phyloP scores from a whole-genome alignment of 2,113 vertebrate genomes.

The Nibea albiflora region DNA sequence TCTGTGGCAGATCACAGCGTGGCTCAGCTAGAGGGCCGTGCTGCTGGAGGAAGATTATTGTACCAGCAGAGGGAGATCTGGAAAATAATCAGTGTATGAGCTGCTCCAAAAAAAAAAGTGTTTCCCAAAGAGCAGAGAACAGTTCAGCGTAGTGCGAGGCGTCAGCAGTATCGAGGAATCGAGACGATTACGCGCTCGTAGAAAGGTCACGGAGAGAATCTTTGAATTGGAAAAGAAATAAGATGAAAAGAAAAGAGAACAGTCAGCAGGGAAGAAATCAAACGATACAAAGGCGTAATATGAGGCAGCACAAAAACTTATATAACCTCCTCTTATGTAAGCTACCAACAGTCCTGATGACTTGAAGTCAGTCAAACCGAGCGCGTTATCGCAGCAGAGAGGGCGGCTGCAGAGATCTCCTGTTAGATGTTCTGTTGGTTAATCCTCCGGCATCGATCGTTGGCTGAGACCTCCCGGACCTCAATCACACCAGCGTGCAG shows the following conservation, averaged over 20 bases:
- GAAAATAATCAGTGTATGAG: not conserved
- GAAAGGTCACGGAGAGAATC: not conserved
- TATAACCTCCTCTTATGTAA: not conserved
- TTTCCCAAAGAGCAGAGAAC: not conserved
- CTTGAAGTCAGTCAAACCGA: not conserved
- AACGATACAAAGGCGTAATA: too few species aligned
- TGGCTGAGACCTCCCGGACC: constrained; percentile 32
- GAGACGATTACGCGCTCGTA: not conserved
- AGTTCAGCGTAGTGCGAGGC: not conserved
- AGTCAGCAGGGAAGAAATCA: not conserved
- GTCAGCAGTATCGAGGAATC: not conserved
- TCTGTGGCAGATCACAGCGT: not conserved
- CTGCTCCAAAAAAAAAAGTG: not conserved
- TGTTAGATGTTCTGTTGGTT: constrained; percentile 16
- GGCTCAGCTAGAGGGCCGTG: not conserved
- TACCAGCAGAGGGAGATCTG: constrained; percentile 12
- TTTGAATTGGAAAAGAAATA: not conserved
- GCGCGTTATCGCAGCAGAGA: not conserved
- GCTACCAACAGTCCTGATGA: not conserved
- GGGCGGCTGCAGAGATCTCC: not conserved
- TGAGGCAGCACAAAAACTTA: not conserved
- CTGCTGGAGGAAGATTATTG: constrained; percentile 21
- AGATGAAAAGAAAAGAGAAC: too few species aligned
- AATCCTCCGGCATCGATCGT: constrained; percentile 54
- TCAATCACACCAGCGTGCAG: constrained; percentile 34